A percentile compares a stretch with the other conserved stretches of the same genome.
Conservation (phyloP, 2,888 invertebrate genomes). For the Syrphus vitripennis region DNA sequence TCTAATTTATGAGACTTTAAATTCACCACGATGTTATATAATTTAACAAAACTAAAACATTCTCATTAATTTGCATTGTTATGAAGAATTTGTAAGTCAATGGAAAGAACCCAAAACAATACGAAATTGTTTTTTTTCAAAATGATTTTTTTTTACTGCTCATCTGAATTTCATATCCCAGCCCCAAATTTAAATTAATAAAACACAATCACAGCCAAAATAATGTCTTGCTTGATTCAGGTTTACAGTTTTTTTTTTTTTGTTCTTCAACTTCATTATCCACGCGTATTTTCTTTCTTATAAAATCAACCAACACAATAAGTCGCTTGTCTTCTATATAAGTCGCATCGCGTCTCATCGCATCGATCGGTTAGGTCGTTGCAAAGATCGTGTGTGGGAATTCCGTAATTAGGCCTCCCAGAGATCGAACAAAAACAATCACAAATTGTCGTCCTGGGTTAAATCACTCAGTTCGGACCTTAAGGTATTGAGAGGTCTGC, state of each 20-base stretch:
- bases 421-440: slow-evolving; percentile 68
- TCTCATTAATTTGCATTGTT: too few species aligned
- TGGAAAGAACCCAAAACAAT: too few species aligned
- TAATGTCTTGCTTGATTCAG: slow-evolving; percentile 16
- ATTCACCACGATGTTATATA: too few species aligned
- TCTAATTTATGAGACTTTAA: too few species aligned
- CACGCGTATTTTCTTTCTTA: slow-evolving; percentile 31
- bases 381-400: slow-evolving; percentile 69
- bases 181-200: slow-evolving; percentile 46
- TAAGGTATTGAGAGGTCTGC: slow-evolving; percentile 18
- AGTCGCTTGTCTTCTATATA: background rate
- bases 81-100: too few species aligned
- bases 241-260: slow-evolving; percentile 14
- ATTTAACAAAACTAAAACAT: too few species aligned
- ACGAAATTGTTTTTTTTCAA: too few species aligned
- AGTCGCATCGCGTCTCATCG: too few species aligned
- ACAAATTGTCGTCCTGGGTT: slow-evolving; percentile 66
- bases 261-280: slow-evolving; percentile 50
- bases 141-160: too few species aligned
- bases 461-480: slow-evolving; percentile 61
- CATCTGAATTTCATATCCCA: slow-evolving; percentile 33
- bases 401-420: slow-evolving; percentile 70
- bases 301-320: background rate
- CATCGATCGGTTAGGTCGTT: background rate
- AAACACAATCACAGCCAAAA: slow-evolving; percentile 48